phyloP scores from a whole-genome alignment of 2,797 vertebrate species.

The Acanthopagrus latus region DNA sequence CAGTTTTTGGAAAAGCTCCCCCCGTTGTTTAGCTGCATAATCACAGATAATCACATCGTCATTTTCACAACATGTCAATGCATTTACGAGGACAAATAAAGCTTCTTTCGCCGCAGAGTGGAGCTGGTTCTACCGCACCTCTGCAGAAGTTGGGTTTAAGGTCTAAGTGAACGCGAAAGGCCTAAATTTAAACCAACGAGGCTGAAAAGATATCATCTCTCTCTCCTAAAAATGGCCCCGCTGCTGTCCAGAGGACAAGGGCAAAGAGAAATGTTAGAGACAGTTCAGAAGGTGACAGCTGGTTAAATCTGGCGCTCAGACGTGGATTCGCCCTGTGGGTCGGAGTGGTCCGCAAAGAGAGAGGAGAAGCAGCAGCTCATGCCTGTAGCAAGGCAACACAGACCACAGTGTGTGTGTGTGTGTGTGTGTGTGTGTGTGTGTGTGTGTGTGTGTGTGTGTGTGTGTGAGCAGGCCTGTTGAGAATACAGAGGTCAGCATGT shows the following conservation, averaged over 20 bases:
- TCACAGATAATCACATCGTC: slow-evolving; percentile 36
- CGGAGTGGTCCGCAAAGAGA: neutral
- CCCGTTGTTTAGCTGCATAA: slow-evolving; percentile 35
- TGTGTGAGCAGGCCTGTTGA: neutral
- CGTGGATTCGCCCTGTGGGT: slow-evolving; percentile 12
- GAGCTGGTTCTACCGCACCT: neutral
- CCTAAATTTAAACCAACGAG: slow-evolving; percentile 41
- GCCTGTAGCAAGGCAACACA: slow-evolving; percentile 3
- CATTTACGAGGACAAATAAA: slow-evolving; percentile 14
- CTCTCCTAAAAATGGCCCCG: slow-evolving; percentile 19
- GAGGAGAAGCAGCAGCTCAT: neutral
- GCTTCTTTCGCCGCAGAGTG: neutral
- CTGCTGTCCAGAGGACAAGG: slow-evolving; percentile 27
- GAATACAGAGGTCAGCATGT: neutral
- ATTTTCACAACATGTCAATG: slow-evolving; percentile 34
- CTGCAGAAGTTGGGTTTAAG: neutral
- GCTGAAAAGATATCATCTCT: slow-evolving; percentile 20
- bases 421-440: neutral
- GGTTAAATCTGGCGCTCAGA: slow-evolving; percentile 57
- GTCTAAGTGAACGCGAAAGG: slow-evolving; percentile 9
- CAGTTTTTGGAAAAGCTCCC: slow-evolving; percentile 34
- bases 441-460: neutral
- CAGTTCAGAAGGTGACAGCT: slow-evolving; percentile 65
- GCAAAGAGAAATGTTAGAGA: slow-evolving; percentile 17
- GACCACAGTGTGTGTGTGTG: neutral